These are phyloP conservation scores for Lepidostoma basale DNA, from an alignment of 1,140 invertebrate species.

Conservation along the genomic window DNA sequence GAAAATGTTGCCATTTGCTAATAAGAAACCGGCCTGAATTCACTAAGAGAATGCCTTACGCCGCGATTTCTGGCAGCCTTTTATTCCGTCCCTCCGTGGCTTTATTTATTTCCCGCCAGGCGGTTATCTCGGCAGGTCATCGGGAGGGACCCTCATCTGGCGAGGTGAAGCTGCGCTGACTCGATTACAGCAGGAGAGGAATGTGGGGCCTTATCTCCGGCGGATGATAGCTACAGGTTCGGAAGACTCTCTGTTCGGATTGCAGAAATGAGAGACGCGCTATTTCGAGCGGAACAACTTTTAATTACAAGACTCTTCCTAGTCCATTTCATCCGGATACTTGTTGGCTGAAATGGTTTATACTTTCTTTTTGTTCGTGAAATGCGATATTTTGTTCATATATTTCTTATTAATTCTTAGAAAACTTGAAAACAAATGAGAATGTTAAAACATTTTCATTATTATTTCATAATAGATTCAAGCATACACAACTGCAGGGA, in stretches of 20 bases:
- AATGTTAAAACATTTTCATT: too few relatives aligned
- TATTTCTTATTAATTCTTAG: too few relatives aligned
- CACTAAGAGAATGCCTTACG: constrained; percentile 14
- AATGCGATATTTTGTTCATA: too few relatives aligned
- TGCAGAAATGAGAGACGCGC: background rate
- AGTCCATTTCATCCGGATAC: too few relatives aligned
- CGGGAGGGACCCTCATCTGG: constrained; percentile 41
- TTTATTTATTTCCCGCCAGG: constrained; percentile 44
- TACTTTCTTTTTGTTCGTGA: too few relatives aligned
- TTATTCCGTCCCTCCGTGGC: constrained; percentile 22
- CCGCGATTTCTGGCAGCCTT: background rate
- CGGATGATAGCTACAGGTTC: constrained; percentile 6
- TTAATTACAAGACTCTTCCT: too few relatives aligned
- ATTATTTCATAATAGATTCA: too few relatives aligned
- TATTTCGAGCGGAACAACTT: background rate
- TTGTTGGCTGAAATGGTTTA: too few relatives aligned
- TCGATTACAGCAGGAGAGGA: constrained; percentile 41
- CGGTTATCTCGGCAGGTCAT: constrained; percentile 44
- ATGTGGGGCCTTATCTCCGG: constrained; percentile 40
- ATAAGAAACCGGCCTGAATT: too few relatives aligned
- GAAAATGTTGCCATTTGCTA: background rate
- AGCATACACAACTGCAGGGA: too few relatives aligned
- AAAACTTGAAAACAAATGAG: too few relatives aligned
- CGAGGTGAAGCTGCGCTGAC: constrained; percentile 37
- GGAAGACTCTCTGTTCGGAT: background rate